Base-by-base conservation (phyloP, 2,797 vertebrate species). In the Rhinatrema bivittatum region DNA sequence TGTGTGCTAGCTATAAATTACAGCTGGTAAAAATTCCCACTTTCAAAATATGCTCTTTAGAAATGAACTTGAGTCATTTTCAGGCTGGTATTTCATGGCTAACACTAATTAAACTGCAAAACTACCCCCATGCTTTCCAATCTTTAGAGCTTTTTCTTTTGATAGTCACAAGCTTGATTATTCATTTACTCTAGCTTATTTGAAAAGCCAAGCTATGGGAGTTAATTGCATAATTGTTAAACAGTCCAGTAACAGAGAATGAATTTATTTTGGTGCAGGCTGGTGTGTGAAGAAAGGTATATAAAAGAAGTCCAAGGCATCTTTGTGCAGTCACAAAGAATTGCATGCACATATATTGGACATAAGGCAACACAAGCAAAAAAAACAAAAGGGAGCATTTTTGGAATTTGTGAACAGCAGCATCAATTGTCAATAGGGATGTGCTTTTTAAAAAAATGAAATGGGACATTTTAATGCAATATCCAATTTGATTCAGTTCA, bases 171-270 rank as follows among this genome's bases (percentile, higher is more conserved):
- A 53, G 56, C 37, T 68, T 76, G 68, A 70, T 56, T 70, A 77
- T 79, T 77, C 60, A 69, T 76, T 71, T 68, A 72, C 42, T n/a
- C n/a, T n/a, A n/a, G 48, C 75, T 32, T 52, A 52, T 29, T 53
- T 70, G 57, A 82, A 74, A 65, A 35, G 42, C 49, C 75, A 70
- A 72, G 73, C 56, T 75, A 36, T 66, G 37, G 76, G 77, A 79
- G 49, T 78, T 80, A 83, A 13, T 62, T 21, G 23, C 50, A 20
- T 68, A 73, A 76, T 74, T 70, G 60, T 73, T 61, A 62, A 40
- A 49, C 19, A 45, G 28, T 52, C 40, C 65, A 21, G 44, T n/a
- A 7, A 51, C 51, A 48, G 16, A 52, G 56, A 67, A 57, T 62
- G 59, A 56, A 49, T 67, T 74, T n/a, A n/a, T n/a, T n/a, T n/a